Conservation (phyloP, 2,888 invertebrate species). For the Hirtodrosophila duncani region DNA sequence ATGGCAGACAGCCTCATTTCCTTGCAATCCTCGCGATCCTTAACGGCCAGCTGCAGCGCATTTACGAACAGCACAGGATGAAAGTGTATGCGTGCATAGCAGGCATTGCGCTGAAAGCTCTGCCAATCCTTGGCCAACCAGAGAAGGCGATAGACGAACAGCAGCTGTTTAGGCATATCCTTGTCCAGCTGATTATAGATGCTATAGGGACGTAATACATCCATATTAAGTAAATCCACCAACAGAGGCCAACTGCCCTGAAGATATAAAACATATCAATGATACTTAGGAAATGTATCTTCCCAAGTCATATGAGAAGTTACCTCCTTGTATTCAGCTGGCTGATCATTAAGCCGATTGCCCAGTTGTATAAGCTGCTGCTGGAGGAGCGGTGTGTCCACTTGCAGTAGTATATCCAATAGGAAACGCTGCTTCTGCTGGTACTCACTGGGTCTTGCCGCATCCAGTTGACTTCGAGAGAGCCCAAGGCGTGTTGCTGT, state of each 20-base stretch:
- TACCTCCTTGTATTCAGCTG: constrained; percentile 45
- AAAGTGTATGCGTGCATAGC: constrained; percentile 84
- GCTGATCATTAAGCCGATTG: constrained; percentile 35
- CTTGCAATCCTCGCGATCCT: constrained; percentile 82
- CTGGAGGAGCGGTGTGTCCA: constrained; percentile 62
- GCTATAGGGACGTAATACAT: constrained; percentile 43
- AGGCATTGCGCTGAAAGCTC: constrained; percentile 80
- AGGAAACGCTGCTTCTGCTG: constrained; percentile 49
- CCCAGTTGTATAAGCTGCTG: constrained; percentile 51
- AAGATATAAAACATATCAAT: not conserved
- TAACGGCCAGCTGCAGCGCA: constrained; percentile 83
- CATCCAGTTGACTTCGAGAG: not conserved
- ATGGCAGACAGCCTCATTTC: constrained; percentile 84
- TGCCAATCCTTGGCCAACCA: constrained; percentile 81
- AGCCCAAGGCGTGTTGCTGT: not conserved
- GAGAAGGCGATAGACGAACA: constrained; percentile 56
- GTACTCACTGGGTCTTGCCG: constrained; percentile 1
- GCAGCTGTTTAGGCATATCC: constrained; percentile 44
- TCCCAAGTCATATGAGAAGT: not conserved
- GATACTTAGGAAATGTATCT: too few species aligned
- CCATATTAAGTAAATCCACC: constrained; percentile 34
- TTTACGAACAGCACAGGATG: constrained; percentile 87
- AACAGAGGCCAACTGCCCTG: constrained; percentile 38
- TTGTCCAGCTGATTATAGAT: constrained; percentile 42
- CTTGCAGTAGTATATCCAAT: constrained; percentile 59